Base-by-base conservation (phyloP, 1,140 invertebrate genomes). In the Popillia japonica region DNA sequence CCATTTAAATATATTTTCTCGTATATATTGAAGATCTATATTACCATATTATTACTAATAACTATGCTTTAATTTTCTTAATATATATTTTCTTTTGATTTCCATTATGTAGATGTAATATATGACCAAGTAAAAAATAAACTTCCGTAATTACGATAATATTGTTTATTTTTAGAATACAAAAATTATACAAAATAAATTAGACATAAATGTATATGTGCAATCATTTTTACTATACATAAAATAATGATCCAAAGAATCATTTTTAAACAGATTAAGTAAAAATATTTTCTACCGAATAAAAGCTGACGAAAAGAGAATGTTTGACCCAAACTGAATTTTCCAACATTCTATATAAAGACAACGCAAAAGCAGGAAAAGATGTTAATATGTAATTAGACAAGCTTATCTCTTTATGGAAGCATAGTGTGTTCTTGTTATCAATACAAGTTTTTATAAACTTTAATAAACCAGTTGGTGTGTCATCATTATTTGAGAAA, bases 341-440 rank as follows among this genome's bases (percentile, higher is more conserved):
- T 77, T 85, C 83, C 48, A 85, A 72, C 48, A 83, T 83, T 22
- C 83, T 75, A 72, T 81, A 85, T 42, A 84, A 78, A 48, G 82
- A 82, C 17, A 84, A 77, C 2, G 83, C 81, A 72, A 85, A 82
- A 20, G 82, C 78, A 27, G 84, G 83, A 79, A 84, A 85, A 55
- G 82, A 72, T 6, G 23, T 78, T 61, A 85, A 79, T 34, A 84
- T 79, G 22, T 80, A 83, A 17, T 42, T 78, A 27, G 79, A 81
- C 22, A 85, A 77, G 22, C 80, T 80, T 0, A 61, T 68, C 10
- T 82, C 79, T 10, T 17, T 17, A 17, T 79, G 72, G 17, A 61
- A 61, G 23, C 22, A 40, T 23, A 75, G 22, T 7, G 78, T 10
- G 6, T 23, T 41, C 41, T 76, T 59, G 23, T 73, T 75, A 40